Percentiles rank a stretch among this genome's conserved stretches.
Conservation (phyloP, 2,113 vertebrate genomes). For the Xiphorhynchus elegans region DNA sequence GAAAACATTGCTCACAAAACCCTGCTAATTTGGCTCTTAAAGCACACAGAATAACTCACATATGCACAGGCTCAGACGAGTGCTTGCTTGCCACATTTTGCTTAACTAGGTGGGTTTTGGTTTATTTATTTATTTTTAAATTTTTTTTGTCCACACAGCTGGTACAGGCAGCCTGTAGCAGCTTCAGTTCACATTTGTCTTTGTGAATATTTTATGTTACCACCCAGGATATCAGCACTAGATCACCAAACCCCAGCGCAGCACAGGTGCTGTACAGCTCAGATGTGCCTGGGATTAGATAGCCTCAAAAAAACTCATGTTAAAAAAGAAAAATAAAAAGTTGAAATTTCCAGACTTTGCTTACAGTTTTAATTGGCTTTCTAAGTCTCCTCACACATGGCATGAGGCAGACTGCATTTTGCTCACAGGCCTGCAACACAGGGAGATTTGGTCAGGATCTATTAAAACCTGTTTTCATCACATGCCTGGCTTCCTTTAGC, state of each 20-base stretch:
- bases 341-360: not conserved
- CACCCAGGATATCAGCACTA: not conserved
- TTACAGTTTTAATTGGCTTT: slow-evolving; percentile 20
- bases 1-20: not conserved
- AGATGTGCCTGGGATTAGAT: not conserved
- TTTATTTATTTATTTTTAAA: not conserved
- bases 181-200: slow-evolving; percentile 38
- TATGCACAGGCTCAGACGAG: not conserved
- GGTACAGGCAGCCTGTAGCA: not conserved
- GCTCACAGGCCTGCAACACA: not conserved
- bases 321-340: not conserved
- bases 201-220: slow-evolving; percentile 50
- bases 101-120: not conserved
- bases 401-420: slow-evolving; percentile 6
- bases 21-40: not conserved
- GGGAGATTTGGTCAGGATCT: not conserved
- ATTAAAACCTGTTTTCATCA: slow-evolving; percentile 40
- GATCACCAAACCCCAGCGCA: not conserved
- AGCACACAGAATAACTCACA: not conserved
- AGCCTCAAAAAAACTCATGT: not conserved
- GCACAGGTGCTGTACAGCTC: not conserved
- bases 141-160: not conserved
- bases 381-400: not conserved
- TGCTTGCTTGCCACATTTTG: not conserved
- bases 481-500: not conserved